phyloP scores from a whole-genome alignment of 2,888 invertebrate species.

The Tyria jacobaeae region DNA sequence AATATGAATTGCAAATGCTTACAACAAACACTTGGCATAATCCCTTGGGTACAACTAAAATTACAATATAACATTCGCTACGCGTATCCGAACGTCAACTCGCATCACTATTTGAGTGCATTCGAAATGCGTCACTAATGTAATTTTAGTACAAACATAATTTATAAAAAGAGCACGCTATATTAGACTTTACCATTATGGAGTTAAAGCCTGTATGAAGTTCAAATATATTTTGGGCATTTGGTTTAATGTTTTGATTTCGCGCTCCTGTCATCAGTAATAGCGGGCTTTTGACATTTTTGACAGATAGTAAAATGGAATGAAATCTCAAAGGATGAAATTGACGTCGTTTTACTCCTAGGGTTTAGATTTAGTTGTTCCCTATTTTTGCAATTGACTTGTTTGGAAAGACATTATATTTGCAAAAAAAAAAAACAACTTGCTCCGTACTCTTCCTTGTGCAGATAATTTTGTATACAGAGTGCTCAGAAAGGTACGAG shows the following conservation, averaged over 20 bases:
- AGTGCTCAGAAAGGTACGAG: too few species aligned
- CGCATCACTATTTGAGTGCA: slow-evolving; percentile 59
- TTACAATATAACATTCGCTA: slow-evolving; percentile 43
- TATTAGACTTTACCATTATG: slow-evolving; percentile 26
- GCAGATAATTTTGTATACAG: too few species aligned
- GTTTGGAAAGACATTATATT: background rate
- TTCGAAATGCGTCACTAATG: slow-evolving; percentile 67
- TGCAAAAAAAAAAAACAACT: too few species aligned
- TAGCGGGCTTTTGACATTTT: slow-evolving; percentile 63
- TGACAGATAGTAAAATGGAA: slow-evolving; percentile 55
- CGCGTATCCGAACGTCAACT: slow-evolving; percentile 44
- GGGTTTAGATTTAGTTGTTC: background rate
- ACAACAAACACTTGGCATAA: slow-evolving; percentile 29
- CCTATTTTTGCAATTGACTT: background rate
- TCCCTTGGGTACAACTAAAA: slow-evolving; percentile 31
- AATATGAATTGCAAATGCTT: slow-evolving; percentile 52
- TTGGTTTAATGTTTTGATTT: slow-evolving; percentile 43
- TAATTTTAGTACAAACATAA: slow-evolving; percentile 34
- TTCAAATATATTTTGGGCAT: background rate
- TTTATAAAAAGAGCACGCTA: slow-evolving; percentile 14
- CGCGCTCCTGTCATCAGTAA: slow-evolving; percentile 60
- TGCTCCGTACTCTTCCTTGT: too few species aligned
- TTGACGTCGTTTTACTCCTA: background rate
- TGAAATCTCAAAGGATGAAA: slow-evolving; percentile 38
- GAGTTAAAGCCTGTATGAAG: background rate